phyloP scores from a whole-genome alignment of 2,797 vertebrate species.

The Sebastes cheni region DNA sequence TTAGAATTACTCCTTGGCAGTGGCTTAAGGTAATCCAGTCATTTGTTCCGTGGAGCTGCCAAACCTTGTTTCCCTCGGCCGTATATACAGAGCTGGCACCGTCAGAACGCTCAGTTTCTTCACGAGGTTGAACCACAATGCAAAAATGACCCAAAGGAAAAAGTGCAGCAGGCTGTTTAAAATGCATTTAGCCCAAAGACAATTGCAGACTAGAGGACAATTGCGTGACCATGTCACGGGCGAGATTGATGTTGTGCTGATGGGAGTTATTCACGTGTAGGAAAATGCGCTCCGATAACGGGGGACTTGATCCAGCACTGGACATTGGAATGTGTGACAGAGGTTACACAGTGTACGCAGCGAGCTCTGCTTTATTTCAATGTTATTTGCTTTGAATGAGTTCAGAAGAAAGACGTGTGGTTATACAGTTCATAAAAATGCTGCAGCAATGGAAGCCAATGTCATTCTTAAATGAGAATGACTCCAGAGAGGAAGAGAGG shows the following conservation, averaged over 20 bases:
- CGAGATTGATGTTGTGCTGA: conserved; percentile 53
- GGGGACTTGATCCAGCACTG: conserved; percentile 17
- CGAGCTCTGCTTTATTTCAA: conserved; percentile 59
- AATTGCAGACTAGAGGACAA: conserved; percentile 49
- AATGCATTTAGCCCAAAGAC: conserved; percentile 40
- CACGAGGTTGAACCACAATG: conserved; percentile 51
- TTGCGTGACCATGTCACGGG: conserved; percentile 29
- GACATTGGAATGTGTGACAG: conserved; percentile 50
- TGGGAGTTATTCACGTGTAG: conserved; percentile 41
- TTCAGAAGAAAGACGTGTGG: conserved; percentile 26
- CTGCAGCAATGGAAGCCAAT: conserved; percentile 35
- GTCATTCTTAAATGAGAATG: conserved; percentile 44
- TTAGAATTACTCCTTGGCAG: conserved; percentile 84
- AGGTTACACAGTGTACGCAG: conserved; percentile 29
- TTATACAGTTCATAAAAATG: conserved; percentile 45
- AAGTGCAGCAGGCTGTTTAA: conserved; percentile 36
- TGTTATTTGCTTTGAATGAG: conserved; percentile 40
- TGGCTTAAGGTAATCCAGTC: conserved; percentile 84
- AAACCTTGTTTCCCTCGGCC: conserved; percentile 78
- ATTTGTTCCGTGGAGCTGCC: conserved; percentile 84
- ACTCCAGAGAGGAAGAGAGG: conserved; percentile 29
- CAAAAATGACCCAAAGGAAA: conserved; percentile 39
- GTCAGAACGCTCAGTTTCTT: conserved; percentile 47
- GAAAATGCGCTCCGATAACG: conserved; percentile 22
- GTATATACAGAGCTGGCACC: conserved; percentile 70